Percentiles rank a stretch among this genome's conserved stretches.
Evolutionary conservation across 1,140 invertebrate genomes (phyloP).

Genomic region (Drosophila orena): DNA sequence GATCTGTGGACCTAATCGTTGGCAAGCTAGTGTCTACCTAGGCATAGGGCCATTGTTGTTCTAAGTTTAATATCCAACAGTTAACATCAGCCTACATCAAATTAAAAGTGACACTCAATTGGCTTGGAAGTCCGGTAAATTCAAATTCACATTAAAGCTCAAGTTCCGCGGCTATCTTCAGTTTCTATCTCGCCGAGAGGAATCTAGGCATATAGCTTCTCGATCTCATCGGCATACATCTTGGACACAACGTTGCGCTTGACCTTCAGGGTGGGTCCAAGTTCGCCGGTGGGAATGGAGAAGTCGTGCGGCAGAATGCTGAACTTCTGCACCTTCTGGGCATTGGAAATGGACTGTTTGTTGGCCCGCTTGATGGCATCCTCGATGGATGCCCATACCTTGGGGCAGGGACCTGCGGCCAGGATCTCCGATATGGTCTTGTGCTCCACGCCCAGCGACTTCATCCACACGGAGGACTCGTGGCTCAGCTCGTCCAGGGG

Average conservation of each 20-base stretch:
- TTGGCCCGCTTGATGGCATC: constrained; percentile 92
- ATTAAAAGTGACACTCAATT: constrained; percentile 61
- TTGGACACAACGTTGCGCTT: constrained; percentile 90
- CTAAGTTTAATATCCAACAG: constrained; percentile 55
- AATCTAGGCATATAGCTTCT: constrained; percentile 86
- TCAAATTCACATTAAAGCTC: constrained; percentile 77
- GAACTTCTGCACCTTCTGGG: constrained; percentile 96
- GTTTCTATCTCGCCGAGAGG: constrained; percentile 1
- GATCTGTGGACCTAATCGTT: constrained; percentile 36
- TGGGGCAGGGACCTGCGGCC: constrained; percentile 86
- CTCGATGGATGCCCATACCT: constrained; percentile 90
- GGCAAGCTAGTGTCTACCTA: constrained; percentile 20
- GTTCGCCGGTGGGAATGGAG: constrained; percentile 93
- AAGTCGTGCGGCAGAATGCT: constrained; percentile 94
- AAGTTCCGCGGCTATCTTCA: constrained; percentile 35
- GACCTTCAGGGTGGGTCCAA: constrained; percentile 95
- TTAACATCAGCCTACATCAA: constrained; percentile 48
- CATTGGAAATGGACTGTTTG: constrained; percentile 92
- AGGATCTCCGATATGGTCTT: constrained; percentile 91
- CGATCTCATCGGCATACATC: constrained; percentile 90
- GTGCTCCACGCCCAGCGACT: constrained; percentile 89
- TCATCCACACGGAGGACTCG: constrained; percentile 89
- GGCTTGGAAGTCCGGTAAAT: constrained; percentile 75
- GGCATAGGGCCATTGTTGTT: constrained; percentile 2
- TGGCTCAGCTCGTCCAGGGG: constrained; percentile 90